Evolutionary conservation across 2,797 vertebrate species (phyloP), one percentile per base, ranked within the genome.

Genomic region (Lepidocolaptes lacrymiger): DNA sequence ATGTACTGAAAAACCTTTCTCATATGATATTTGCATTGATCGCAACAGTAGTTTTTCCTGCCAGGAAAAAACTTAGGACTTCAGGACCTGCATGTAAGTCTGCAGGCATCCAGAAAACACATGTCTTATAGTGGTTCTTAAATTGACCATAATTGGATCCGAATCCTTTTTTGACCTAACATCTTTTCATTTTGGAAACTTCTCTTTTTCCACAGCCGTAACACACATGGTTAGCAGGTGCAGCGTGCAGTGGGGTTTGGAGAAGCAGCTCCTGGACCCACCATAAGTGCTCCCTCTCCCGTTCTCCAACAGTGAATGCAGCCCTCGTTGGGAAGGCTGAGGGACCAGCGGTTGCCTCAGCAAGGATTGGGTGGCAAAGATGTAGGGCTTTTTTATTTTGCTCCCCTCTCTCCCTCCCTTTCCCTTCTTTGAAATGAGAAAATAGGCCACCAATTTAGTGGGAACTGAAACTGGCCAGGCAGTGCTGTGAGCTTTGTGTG

Each of bases 391-490:
- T 92, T 77, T 90, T 51, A 43, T 67, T 67, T 87, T 63, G 21
- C 41, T 88, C 27, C 64, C 49, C 69, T 52, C 64, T 66, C 76
- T 89, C 93, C 74, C 91, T 64, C 54, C 81, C 67, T 88, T 79
- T 88, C 34, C 37, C 73, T 85, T 93, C 92, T 96, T 93, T 96
- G 66, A 80, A 54, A 89, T 30, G 43, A 71, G 56, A 95, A 97
- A 97, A 93, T 80, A 96, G 93, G 92, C 51, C 88, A 93, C 82
- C 39, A 24, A 9, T 88, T 91, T 82, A 89, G 92, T 75, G 86
- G 67, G 92, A 94, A 74, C 88, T 8, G 44, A 90, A 79, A 9
- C 85, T 76, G 67, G 66, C 86, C 15, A 12, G 73, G 88, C 81
- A 48, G 66, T 0, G 12, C 71, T 39, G 26, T 46, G 63, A 77